Base-by-base conservation (phyloP, 2,888 invertebrate genomes). In the Cetonia aurata region DNA sequence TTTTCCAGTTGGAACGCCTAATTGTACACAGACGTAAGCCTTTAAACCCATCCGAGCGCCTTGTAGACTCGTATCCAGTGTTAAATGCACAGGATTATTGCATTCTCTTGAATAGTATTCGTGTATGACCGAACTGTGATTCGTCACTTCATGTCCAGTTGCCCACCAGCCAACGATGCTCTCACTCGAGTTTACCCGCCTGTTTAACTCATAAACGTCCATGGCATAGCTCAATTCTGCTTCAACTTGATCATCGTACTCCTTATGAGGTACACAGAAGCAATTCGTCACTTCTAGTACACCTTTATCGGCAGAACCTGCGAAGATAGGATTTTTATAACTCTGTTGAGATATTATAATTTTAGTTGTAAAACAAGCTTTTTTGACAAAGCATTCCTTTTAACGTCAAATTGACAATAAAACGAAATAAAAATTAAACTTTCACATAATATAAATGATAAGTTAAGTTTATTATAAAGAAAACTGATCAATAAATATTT, bases 121-220 rank as follows among this genome's bases (percentile, higher is more conserved):
- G 81, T 98, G 98, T 83, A 98, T 98, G 67, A 98, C 94, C 0
- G 96, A 95, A 67, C 98, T 98, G 86, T 98, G 98, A 82, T 96
- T 96, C 0, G 98, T 97, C 50, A 99, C 96, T 85, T 99, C 98
- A 77, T 95, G 93, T 66, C 98, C 98, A 0, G 99, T 99, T 0
- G 98, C 98, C 94, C 94, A 99, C 99, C 99, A 99, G 25, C 99
- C 99, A 67, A 99, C 96, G 80, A 99, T 96, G 76, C 90, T 92
- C 86, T 99, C 99, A 71, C 91, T 92, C 0, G 96, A 90, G 81
- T 98, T 98, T 0, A 99, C 98, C 80, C 95, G 91, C 75, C 93
- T 91, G 85, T 98, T 97, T 67, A 98, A 87, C 78, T 98, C 98
- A 81, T 94, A 97, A 82, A 98, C 92, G 80, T 97, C 98, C 88